phyloP scores from a whole-genome alignment of 2,797 vertebrate species.

The Oryzias sinensis region DNA sequence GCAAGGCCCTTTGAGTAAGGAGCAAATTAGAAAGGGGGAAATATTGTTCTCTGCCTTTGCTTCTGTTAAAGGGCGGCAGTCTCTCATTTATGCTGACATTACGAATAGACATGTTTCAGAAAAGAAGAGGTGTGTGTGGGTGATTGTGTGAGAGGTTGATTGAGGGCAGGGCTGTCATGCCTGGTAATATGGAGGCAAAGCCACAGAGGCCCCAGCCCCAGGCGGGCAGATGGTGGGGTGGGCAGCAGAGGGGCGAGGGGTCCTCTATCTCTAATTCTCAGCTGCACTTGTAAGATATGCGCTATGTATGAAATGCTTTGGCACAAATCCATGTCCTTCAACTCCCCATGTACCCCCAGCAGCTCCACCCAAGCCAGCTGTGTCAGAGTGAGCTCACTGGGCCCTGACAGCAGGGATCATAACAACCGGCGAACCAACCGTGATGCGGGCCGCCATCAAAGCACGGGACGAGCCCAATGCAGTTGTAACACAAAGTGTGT shows the following conservation, averaged over 20 bases:
- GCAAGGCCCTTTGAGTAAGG: constrained; percentile 71
- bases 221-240: constrained; percentile 77
- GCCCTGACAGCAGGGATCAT: constrained; percentile 74
- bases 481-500: constrained; percentile 57
- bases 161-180: constrained; percentile 66
- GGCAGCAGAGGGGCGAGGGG: constrained; percentile 60
- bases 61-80: constrained; percentile 75
- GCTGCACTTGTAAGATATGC: constrained; percentile 72
- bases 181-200: constrained; percentile 56
- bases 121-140: constrained; percentile 16
- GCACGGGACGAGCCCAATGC: constrained; percentile 51
- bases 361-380: constrained; percentile 72
- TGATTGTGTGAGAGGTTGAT: constrained; percentile 50
- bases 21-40: constrained; percentile 77
- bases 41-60: constrained; percentile 63
- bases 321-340: constrained; percentile 80
- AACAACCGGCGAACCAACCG: constrained; percentile 73
- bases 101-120: constrained; percentile 69
- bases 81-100: constrained; percentile 74
- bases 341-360: constrained; percentile 62
- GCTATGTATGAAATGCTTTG: constrained; percentile 78
- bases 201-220: constrained; percentile 37
- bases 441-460: constrained; percentile 63
- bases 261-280: constrained; percentile 66
- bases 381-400: constrained; percentile 69